Base-by-base conservation (phyloP, 2,888 invertebrate species). In the Lasioglossum villosulum region DNA sequence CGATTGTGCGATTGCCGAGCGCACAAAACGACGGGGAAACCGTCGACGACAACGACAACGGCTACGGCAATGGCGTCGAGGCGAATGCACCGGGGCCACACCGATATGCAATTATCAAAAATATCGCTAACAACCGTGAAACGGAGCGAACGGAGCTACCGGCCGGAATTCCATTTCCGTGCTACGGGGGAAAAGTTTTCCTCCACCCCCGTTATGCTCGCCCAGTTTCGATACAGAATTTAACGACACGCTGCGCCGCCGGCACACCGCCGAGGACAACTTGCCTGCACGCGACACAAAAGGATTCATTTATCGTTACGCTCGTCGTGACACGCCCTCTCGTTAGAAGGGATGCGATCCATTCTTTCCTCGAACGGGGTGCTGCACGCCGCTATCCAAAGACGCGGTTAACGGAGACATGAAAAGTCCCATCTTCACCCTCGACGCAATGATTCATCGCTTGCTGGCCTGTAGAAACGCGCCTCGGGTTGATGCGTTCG, bases 61-160 rank as follows among this genome's bases (percentile, higher is more conserved):
- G 39, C 68, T 10, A 48, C 23, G 52, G 19, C 52, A 52, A 52
- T 23, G 48, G 8, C 48, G 48, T 19, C 52, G 52, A 52, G 52
- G 66, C 34, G 63, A 34, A 56, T 63, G n/a, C 52, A 23, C 52
- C 52, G 34, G 42, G 14, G 30, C 23, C 30, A 30, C 45, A 45
- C 23, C 34, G 42, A 71, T 74, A 84, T 52, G 78, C 78, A 74
- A 79, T 85, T 85, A 79, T 63, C 77, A 70, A 52, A 74, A 72
- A 76, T 70, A 42, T 80, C 84, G 34, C 10, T 37, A 52, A 34
- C 74, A 14, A 72, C 48, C 42, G 42, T 45, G 68, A 34, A 84
- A 34, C 37, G 34, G 19, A 42, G 30, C 63, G 84, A 30, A 48
- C 56, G 16, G 19, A 42, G 45, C 39, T 45, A 19, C 34, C 23